Percentiles rank a stretch among this genome's conserved stretches.
Evolutionary conservation across 92 coral and sea anemone genomes (phyloP).

Genomic region (Palythoa grandis): DNA sequence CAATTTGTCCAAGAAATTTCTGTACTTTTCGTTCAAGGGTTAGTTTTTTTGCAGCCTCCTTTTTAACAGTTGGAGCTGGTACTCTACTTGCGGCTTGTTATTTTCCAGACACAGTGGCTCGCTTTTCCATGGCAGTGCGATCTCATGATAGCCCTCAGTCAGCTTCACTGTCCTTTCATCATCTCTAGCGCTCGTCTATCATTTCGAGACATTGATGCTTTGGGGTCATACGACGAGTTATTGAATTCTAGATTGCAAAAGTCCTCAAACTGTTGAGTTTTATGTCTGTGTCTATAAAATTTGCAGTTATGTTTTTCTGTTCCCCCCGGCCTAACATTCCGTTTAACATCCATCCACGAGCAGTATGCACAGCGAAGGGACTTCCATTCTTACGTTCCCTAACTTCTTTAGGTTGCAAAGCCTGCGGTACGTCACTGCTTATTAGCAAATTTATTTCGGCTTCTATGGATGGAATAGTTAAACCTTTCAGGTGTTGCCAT

Average conservation of each 20-base stretch:
- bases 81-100: neutral
- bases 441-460: neutral
- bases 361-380: neutral
- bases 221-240: neutral
- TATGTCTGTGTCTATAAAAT: neutral
- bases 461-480: neutral
- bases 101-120: neutral
- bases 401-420: neutral
- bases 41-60: too few species aligned
- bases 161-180: neutral
- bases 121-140: neutral
- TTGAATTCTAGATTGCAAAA: conserved; percentile 3
- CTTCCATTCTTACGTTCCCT: neutral
- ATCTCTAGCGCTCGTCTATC: neutral
- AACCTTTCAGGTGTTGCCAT: neutral
- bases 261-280: neutral
- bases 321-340: neutral
- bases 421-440: neutral
- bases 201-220: neutral
- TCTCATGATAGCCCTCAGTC: neutral
- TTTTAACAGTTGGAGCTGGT: too few species aligned
- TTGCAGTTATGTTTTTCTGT: neutral
- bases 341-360: neutral
- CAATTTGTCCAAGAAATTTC: too few species aligned
- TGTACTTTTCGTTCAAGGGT: too few species aligned